Base-by-base conservation (phyloP, 1,140 invertebrate species). In the Zaprionus camerounensis region DNA sequence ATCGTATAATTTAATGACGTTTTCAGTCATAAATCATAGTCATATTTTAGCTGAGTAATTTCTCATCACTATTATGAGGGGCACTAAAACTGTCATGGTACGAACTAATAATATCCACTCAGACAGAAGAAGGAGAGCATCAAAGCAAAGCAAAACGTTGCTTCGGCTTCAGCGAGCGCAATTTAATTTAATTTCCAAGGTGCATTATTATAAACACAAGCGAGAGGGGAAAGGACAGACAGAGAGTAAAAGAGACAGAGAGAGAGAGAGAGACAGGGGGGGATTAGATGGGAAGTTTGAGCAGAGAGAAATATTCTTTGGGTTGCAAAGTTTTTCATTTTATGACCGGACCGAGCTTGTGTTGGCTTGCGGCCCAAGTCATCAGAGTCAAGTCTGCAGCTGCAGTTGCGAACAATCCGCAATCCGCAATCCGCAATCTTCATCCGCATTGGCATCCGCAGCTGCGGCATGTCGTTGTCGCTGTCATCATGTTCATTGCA, bases 131-230 rank as follows among this genome's bases (percentile, higher is more conserved):
- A 2, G 9, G 2, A 17, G n/a, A 44, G 6, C n/a, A 56, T 13
- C 26, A 41, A 65, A 44, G 51, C 34, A 44, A 3, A 13, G 56
- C 38, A 7, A 31, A 46, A 7, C 46, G 36, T n/a, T 58, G 55
- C 51, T 17, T 49, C 56, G 17, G 4, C 36, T 46, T 20, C 22
- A 56, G 57, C 49, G 49, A 78, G 61, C 65, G 63, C 64, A 55
- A 76, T 83, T 78, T 83, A 80, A 88, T 88, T 88, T 67, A 69
- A 80, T 86, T 87, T 68, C 55, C 69, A 61, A 67, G 57, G 53
- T 82, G 72, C 80, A 80, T 83, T 82, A 73, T 73, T 57, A 34
- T 55, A 57, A 34, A 57, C 31, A 34, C 31, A 34, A 34, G 31
- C 2, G 9, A 34, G 31, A 34, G 31, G 9, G 31, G 31, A 0